phyloP scores from a whole-genome alignment of 2,797 vertebrate species.

The Poeciliopsis gracilis region DNA sequence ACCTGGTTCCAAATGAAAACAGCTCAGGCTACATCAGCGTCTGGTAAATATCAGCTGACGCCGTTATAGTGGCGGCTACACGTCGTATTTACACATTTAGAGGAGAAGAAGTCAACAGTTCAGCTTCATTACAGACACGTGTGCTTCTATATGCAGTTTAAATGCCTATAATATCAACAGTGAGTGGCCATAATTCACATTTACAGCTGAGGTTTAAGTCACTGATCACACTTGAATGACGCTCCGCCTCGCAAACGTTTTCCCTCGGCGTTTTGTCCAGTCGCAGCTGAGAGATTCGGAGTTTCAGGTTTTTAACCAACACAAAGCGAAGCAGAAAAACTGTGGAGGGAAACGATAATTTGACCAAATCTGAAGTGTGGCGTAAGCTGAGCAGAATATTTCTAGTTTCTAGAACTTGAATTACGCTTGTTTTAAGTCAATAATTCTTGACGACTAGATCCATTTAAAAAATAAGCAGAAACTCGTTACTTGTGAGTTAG shows the following conservation, averaged over 20 bases:
- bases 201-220: constrained; percentile 59
- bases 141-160: constrained; percentile 74
- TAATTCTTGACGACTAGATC: too few relatives aligned
- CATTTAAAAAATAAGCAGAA: too few relatives aligned
- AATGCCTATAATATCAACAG: constrained; percentile 74
- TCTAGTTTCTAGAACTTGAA: too few relatives aligned
- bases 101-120: constrained; percentile 34
- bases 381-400: too few relatives aligned
- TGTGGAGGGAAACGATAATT: not conserved
- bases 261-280: not conserved
- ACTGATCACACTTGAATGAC: constrained; percentile 43
- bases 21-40: constrained; percentile 55
- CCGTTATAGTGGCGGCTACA: constrained; percentile 50
- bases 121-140: constrained; percentile 53
- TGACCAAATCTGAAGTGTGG: not conserved
- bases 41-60: constrained; percentile 48
- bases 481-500: too few relatives aligned
- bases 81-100: constrained; percentile 44
- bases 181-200: constrained; percentile 78
- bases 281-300: not conserved
- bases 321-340: not conserved
- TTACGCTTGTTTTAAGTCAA: too few relatives aligned
- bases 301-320: not conserved
- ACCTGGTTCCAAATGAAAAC: constrained; percentile 12
- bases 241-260: not conserved